Conservation (phyloP, 2,113 vertebrate genomes). For the Neodon shergylaensis region DNA sequence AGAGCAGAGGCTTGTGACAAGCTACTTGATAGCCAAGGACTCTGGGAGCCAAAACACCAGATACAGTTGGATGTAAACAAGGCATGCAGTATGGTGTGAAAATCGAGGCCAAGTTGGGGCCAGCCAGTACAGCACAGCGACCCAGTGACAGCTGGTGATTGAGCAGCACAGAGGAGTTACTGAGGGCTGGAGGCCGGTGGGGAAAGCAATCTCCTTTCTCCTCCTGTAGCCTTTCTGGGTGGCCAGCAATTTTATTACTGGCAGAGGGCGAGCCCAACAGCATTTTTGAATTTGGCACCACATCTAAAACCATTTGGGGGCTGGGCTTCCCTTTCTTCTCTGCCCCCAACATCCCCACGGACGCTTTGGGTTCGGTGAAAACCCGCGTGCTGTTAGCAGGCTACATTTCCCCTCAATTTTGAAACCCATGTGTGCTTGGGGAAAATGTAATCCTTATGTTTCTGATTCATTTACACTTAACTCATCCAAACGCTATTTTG, state of each 20-base stretch:
- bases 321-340: slow-evolving; percentile 75
- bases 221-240: slow-evolving; percentile 79
- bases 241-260: slow-evolving; percentile 81
- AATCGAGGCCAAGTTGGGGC: slow-evolving; percentile 72
- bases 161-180: slow-evolving; percentile 73
- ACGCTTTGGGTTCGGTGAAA: slow-evolving; percentile 73
- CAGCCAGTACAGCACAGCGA: background rate
- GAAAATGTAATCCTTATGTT: slow-evolving; percentile 84
- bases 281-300: slow-evolving; percentile 81
- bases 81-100: slow-evolving; percentile 70
- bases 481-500: slow-evolving; percentile 82
- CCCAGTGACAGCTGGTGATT: slow-evolving; percentile 77
- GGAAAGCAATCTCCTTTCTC: slow-evolving; percentile 77
- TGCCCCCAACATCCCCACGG: background rate
- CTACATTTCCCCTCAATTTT: slow-evolving; percentile 75
- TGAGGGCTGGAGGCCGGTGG: slow-evolving; percentile 60
- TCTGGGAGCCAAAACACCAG: slow-evolving; percentile 52
- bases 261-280: slow-evolving; percentile 79
- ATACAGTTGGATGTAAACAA: slow-evolving; percentile 75
- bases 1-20: slow-evolving; percentile 44
- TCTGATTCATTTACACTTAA: slow-evolving; percentile 84
- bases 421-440: slow-evolving; percentile 78
- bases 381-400: slow-evolving; percentile 62
- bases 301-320: slow-evolving; percentile 79
- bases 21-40: slow-evolving; percentile 48